These are phyloP conservation scores for Stichodactyla helianthus DNA, from an alignment of 64 coral and sea anemone genomes.

Conservation along the genomic window DNA sequence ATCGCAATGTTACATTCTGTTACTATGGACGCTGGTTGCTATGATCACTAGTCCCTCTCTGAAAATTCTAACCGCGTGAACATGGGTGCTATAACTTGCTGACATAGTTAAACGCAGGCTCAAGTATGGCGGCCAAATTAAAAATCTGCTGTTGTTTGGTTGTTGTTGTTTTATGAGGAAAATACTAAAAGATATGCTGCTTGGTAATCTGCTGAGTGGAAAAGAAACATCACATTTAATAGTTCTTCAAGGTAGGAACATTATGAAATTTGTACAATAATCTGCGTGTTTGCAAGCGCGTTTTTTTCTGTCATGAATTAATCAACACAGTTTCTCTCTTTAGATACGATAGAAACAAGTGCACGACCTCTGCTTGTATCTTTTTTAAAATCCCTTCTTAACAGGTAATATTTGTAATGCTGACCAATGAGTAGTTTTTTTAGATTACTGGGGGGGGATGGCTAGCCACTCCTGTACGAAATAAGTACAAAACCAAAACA, in stretches of 20 bases:
- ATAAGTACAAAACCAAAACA: too few species aligned
- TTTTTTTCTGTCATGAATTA: too few species aligned
- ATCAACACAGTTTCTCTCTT: not conserved
- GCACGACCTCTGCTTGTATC: constrained; percentile 37
- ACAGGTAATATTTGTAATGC: constrained; percentile 31
- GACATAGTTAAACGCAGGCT: not conserved
- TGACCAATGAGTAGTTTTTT: too few species aligned
- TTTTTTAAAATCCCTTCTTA: constrained; percentile 36
- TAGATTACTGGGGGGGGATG: too few species aligned
- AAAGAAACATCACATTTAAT: constrained; percentile 41
- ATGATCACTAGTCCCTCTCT: constrained; percentile 9
- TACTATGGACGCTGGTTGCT: constrained; percentile 19
- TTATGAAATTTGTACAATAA: too few species aligned
- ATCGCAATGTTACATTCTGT: not conserved
- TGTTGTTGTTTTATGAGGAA: not conserved
- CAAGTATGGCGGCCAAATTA: constrained; percentile 18
- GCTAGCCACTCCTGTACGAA: too few species aligned
- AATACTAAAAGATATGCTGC: constrained; percentile 28
- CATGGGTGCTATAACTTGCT: not conserved
- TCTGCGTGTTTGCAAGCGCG: too few species aligned
- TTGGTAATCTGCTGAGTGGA: constrained; percentile 41
- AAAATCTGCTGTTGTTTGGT: not conserved
- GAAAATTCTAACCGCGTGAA: not conserved
- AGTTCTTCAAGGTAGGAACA: constrained; percentile 38
- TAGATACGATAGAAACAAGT: constrained; percentile 22